Conservation (phyloP, 1,140 invertebrate genomes). For the Philotrypesis tridentata region DNA sequence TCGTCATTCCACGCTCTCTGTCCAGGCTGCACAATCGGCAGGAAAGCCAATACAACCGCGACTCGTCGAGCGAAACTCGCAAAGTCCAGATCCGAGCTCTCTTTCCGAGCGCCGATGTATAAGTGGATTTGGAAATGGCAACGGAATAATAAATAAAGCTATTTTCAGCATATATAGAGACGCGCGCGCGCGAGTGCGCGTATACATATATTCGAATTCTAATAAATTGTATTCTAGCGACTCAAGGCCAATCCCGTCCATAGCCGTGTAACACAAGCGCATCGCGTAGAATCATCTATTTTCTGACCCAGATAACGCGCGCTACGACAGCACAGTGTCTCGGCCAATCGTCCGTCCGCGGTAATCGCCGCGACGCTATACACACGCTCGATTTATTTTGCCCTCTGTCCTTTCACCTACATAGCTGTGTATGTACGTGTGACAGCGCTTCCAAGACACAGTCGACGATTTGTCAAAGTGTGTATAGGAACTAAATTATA, state of each 20-base stretch:
- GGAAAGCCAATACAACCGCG: too few relatives aligned
- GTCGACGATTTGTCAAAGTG: neutral
- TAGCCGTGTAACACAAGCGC: neutral
- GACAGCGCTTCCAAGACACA: neutral
- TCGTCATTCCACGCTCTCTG: too few relatives aligned
- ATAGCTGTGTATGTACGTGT: neutral
- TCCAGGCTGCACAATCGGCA: too few relatives aligned
- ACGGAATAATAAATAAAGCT: neutral
- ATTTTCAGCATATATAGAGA: neutral
- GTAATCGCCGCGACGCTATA: neutral
- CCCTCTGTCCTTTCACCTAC: slow-evolving; percentile 3
- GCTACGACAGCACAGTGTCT: neutral
- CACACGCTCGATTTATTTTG: slow-evolving; percentile 3
- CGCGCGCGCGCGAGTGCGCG: too few relatives aligned
- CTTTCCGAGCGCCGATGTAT: too few relatives aligned
- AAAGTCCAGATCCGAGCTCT: too few relatives aligned
- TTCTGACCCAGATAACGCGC: slow-evolving; percentile 3
- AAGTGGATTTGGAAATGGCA: neutral
- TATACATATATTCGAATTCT: neutral
- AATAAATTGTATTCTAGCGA: neutral
- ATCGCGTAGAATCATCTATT: slow-evolving; percentile 7
- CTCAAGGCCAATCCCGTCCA: neutral
- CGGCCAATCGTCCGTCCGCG: slow-evolving; percentile 9
- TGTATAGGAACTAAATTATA: neutral
- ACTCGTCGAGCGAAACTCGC: too few relatives aligned